Evolutionary conservation across 2,888 invertebrate species (phyloP).

Genomic region (Drosophila mimetica): DNA sequence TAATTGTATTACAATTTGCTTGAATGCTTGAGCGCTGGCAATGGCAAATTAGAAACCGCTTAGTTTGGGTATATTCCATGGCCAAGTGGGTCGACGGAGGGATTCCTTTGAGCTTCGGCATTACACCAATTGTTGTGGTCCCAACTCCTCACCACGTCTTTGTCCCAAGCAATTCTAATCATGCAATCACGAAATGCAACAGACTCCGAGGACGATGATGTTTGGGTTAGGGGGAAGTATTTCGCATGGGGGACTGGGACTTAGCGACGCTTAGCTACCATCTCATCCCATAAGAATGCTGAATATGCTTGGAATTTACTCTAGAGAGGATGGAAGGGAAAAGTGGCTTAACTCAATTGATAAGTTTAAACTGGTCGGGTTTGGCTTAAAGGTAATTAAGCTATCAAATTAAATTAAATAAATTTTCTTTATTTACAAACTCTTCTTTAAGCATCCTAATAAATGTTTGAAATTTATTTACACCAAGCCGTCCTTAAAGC

Average conservation of each 20-base stretch:
- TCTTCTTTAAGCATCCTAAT: neutral
- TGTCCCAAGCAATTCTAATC: constrained; percentile 61
- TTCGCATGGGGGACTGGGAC: neutral
- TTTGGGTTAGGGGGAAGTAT: neutral
- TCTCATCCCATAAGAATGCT: constrained; percentile 32
- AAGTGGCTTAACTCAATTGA: neutral
- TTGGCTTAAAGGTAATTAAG: neutral
- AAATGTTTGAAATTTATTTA: neutral
- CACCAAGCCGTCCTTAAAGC: neutral
- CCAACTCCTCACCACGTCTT: constrained; percentile 8
- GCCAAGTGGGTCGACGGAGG: constrained; percentile 8
- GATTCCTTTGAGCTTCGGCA: constrained; percentile 11
- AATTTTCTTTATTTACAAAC: neutral
- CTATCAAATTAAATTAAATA: no score
- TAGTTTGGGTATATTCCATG: constrained; percentile 62
- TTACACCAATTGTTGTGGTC: constrained; percentile 55
- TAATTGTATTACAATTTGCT: constrained; percentile 79
- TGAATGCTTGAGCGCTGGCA: constrained; percentile 69
- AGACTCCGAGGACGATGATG: constrained; percentile 3
- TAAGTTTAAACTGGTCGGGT: neutral
- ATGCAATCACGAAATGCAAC: constrained; percentile 40
- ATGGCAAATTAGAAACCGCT: constrained; percentile 74
- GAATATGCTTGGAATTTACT: constrained; percentile 17
- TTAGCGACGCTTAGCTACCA: neutral
- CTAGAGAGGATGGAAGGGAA: neutral